phyloP scores from a whole-genome alignment of 37 sponge, comb jelly and placozoan genomes.

The Aphrocallistes beatrix region DNA sequence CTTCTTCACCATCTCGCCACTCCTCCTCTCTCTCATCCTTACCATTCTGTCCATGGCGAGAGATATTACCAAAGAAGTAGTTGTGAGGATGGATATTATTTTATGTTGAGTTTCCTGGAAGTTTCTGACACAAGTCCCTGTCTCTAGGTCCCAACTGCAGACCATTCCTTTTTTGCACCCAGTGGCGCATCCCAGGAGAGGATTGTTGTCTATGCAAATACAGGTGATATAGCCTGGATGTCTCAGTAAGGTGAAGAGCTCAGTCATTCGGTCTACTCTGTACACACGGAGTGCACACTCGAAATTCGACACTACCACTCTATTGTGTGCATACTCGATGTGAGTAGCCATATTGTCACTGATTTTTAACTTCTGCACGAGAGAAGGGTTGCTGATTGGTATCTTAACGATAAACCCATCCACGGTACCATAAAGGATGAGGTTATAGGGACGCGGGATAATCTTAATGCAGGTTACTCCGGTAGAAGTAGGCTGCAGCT shows the following conservation, averaged over 20 bases:
- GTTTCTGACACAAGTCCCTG: background rate
- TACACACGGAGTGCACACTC: background rate
- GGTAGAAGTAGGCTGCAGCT: background rate
- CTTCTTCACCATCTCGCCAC: conserved; percentile 5
- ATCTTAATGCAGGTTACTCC: background rate
- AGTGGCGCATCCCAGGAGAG: background rate
- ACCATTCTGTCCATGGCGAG: background rate
- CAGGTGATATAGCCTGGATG: background rate
- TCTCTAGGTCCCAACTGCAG: conserved; percentile 1
- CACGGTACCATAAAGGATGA: background rate
- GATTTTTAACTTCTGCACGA: background rate
- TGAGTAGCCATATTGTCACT: conserved; percentile 13
- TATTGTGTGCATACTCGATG: background rate
- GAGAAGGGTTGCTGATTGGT: conserved; percentile 1
- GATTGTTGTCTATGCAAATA: background rate
- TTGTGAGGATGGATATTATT: background rate
- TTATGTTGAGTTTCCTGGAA: background rate
- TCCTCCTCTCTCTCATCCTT: background rate
- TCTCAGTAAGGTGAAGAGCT: background rate
- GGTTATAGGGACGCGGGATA: background rate
- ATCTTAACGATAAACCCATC: background rate
- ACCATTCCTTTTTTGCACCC: background rate
- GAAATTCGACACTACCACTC: conserved; percentile 12
- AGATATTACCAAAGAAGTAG: background rate
- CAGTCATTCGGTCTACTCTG: background rate